Percentiles rank a stretch among this genome's conserved stretches.
phyloP scores from a whole-genome alignment of 2,113 vertebrate genomes.

The Zapus hudsonius region DNA sequence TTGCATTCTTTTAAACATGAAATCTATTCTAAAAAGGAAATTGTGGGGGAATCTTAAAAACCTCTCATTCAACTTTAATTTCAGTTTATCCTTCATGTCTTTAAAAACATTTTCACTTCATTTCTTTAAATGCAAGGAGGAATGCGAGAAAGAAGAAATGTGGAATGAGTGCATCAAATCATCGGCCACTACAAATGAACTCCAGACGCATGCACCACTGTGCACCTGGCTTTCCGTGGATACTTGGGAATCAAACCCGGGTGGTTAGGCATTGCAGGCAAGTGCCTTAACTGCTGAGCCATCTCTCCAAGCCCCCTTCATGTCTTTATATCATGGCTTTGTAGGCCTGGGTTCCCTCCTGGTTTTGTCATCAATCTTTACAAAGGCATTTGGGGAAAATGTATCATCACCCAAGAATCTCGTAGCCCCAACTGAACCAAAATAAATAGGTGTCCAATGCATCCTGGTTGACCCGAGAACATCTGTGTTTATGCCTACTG shows the following conservation, averaged over 20 bases:
- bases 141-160: no score
- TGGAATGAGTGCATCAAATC: no score
- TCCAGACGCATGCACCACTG: no score
- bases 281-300: no score
- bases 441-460: background rate
- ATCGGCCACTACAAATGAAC: no score
- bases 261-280: no score
- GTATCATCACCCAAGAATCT: background rate
- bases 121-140: no score
- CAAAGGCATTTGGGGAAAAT: background rate
- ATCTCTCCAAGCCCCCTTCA: no score
- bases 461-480: background rate
- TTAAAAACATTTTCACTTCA: no score
- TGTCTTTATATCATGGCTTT: background rate
- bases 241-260: no score
- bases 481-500: background rate
- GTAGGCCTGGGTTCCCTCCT: background rate
- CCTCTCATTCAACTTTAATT: background rate
- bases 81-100: background rate
- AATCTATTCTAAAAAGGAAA: constrained; percentile 1
- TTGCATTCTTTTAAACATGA: background rate
- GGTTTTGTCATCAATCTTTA: background rate
- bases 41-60: background rate
- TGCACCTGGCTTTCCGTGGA: no score
- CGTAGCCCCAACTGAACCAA: background rate